Percentiles rank a stretch among this genome's conserved stretches.
These are phyloP conservation scores for Perdita meconis DNA, from an alignment of 2,888 invertebrate species.

Conservation along the genomic window DNA sequence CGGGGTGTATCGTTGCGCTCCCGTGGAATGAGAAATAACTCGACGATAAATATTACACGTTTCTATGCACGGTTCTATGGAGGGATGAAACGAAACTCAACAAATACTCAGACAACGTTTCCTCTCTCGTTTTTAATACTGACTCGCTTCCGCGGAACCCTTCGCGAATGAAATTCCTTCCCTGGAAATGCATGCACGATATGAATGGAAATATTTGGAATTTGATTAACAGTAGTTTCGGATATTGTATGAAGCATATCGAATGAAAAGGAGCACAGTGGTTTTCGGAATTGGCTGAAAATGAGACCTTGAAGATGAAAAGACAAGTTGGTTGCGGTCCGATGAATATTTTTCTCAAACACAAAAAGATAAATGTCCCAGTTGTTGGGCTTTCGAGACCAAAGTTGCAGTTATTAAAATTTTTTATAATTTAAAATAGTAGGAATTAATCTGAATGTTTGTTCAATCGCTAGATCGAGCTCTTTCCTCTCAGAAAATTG, in stretches of 20 bases:
- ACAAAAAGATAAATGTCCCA: too few relatives aligned
- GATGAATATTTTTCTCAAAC: too few relatives aligned
- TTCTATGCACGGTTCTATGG: too few relatives aligned
- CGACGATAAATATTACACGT: slow-evolving; percentile 12
- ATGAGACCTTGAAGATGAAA: not conserved
- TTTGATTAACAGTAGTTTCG: slow-evolving; percentile 3
- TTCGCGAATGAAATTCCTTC: not conserved
- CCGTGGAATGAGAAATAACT: not conserved
- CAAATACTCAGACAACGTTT: not conserved
- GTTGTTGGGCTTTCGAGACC: too few relatives aligned
- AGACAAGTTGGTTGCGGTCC: too few relatives aligned
- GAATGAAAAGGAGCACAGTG: not conserved
- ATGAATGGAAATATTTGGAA: not conserved
- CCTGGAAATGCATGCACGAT: not conserved
- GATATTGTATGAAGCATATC: not conserved
- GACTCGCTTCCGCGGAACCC: not conserved
- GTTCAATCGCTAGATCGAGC: too few relatives aligned
- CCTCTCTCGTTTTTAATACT: too few relatives aligned
- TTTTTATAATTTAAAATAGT: too few relatives aligned
- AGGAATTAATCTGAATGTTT: too few relatives aligned
- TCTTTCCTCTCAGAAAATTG: too few relatives aligned
- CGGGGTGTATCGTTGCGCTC: not conserved
- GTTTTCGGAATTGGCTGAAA: not conserved
- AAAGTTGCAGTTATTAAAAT: too few relatives aligned
- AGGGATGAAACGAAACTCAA: not conserved